Percentiles rank a stretch among this genome's conserved stretches.
Conservation (phyloP, 2,113 vertebrate genomes). For the western clawed frog (Xenopus tropicalis) region DNA sequence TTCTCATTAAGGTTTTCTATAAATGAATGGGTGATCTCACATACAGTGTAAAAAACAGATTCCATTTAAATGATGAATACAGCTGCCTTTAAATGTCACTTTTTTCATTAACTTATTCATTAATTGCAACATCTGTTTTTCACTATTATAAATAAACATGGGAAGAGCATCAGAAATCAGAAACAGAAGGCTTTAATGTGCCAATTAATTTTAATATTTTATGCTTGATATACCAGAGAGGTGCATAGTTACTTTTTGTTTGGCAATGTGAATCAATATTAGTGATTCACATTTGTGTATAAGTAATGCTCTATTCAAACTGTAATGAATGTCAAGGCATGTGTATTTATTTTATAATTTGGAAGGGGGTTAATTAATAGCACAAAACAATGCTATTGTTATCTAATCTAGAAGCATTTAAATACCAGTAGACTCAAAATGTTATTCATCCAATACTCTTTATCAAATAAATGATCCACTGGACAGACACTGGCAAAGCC, state of each 20-base stretch:
- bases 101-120: constrained; percentile 44
- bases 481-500: too few relatives aligned
- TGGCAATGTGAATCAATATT: constrained; percentile 34
- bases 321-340: neutral
- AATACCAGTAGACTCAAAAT: too few relatives aligned
- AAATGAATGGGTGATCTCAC: constrained; percentile 33
- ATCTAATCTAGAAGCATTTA: too few relatives aligned
- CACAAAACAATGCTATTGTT: too few relatives aligned
- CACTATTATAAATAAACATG: constrained; percentile 40
- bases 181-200: constrained; percentile 45
- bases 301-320: constrained; percentile 17
- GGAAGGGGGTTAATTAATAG: too few relatives aligned
- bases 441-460: too few relatives aligned
- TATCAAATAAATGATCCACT: too few relatives aligned
- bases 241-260: constrained; percentile 13
- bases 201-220: constrained; percentile 44
- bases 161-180: constrained; percentile 34
- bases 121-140: constrained; percentile 46
- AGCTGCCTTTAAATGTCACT: constrained; percentile 43
- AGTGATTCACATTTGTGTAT: constrained; percentile 30
- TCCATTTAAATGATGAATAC: constrained; percentile 38
- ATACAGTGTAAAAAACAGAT: constrained; percentile 27
- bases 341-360: neutral
- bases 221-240: constrained; percentile 38
- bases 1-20: constrained; percentile 33